These are phyloP conservation scores for Prorops nasuta DNA, from an alignment of 1,140 invertebrate genomes.

Conservation along the genomic window DNA sequence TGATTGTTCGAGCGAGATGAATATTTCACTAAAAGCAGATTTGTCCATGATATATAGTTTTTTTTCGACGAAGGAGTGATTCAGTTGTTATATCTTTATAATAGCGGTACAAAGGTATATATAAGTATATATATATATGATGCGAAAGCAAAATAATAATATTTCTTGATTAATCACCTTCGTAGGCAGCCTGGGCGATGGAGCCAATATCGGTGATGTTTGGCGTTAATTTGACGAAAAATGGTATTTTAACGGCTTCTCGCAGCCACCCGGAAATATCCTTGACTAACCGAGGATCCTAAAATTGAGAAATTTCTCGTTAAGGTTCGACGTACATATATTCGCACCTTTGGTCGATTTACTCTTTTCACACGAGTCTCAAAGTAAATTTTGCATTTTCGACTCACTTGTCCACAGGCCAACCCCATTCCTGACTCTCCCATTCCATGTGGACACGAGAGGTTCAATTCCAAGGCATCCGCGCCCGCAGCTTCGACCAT, in stretches of 20 bases:
- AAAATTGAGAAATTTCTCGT: conserved; percentile 23
- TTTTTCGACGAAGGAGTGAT: no score
- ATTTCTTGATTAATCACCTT: conserved; percentile 61
- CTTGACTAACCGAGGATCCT: conserved; percentile 83
- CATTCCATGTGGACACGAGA: conserved; percentile 99
- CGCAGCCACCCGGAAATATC: conserved; percentile 91
- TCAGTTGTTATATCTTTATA: no score
- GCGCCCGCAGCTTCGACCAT: conserved; percentile 83
- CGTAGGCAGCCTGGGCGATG: conserved; percentile 87
- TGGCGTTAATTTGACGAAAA: conserved; percentile 97
- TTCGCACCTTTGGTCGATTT: no score
- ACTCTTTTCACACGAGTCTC: no score
- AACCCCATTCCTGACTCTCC: conserved; percentile 96
- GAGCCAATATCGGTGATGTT: conserved; percentile 92
- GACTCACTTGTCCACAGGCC: conserved; percentile 87
- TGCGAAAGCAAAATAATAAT: no score
- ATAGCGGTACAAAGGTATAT: no score
- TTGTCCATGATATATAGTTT: no score
- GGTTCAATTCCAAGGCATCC: conserved; percentile 93
- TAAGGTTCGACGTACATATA: no score
- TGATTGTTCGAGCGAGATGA: no score
- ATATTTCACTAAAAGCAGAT: no score
- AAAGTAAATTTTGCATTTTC: no score
- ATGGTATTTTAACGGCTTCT: conserved; percentile 85
- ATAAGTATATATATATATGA: no score